These are phyloP conservation scores for Caenorhabditis briggsae DNA, from an alignment of 1,140 invertebrate species.

Conservation along the genomic window DNA sequence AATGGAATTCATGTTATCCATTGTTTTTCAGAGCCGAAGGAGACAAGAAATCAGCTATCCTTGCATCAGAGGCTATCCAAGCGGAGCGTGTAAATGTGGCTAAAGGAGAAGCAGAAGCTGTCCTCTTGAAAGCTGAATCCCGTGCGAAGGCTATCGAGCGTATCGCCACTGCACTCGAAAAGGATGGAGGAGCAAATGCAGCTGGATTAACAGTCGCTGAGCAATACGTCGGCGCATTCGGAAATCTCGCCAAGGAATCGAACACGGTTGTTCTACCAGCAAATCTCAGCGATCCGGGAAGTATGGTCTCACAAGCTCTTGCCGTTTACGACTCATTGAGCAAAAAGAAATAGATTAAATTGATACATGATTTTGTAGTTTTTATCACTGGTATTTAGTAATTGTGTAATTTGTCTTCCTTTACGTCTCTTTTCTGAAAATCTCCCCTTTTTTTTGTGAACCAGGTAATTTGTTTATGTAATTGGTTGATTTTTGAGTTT, in stretches of 20 bases:
- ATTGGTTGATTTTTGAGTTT: too few species aligned
- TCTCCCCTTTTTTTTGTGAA: not conserved
- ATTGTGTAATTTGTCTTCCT: not conserved
- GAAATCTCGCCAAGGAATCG: conserved; percentile 90
- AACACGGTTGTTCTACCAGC: conserved; percentile 94
- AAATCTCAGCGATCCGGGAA: conserved; percentile 88
- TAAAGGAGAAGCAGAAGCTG: conserved; percentile 84
- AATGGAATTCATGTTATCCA: not conserved
- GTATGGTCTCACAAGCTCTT: conserved; percentile 73
- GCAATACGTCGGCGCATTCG: conserved; percentile 93
- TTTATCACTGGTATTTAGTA: not conserved
- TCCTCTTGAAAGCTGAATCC: conserved; percentile 85
- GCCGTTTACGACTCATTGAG: conserved; percentile 69
- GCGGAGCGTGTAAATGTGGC: conserved; percentile 88
- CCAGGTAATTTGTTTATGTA: too few species aligned
- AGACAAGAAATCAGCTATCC: conserved; percentile 89
- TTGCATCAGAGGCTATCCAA: conserved; percentile 87
- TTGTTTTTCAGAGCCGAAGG: conserved; percentile 87
- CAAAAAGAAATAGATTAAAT: conserved; percentile 30
- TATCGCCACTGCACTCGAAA: conserved; percentile 53
- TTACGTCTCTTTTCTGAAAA: not conserved
- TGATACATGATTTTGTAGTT: not conserved
- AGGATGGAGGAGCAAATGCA: conserved; percentile 79
- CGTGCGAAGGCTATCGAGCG: conserved; percentile 78
- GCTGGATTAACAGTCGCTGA: conserved; percentile 92